phyloP scores from a whole-genome alignment of 35 echinoderm and acorn worm genomes.

The Chiridota heheva region DNA sequence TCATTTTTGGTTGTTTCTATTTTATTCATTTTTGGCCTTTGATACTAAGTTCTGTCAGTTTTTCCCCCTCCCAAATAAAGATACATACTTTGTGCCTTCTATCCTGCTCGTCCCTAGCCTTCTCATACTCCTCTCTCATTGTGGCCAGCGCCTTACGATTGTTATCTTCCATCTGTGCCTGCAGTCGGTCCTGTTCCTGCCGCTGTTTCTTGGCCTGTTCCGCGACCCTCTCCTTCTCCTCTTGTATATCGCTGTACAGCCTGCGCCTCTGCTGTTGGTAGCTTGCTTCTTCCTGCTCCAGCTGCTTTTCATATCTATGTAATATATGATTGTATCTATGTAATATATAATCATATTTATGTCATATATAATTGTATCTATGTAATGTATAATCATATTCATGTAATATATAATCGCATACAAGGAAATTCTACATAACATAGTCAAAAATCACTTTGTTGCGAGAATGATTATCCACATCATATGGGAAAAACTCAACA shows the following conservation, averaged over 20 bases:
- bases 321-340: too few relatives aligned
- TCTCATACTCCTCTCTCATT: slow-evolving; percentile 82
- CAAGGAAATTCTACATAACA: too few relatives aligned
- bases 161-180: slow-evolving; percentile 86
- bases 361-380: background rate
- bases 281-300: slow-evolving; percentile 92
- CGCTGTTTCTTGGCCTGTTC: slow-evolving; percentile 86
- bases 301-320: slow-evolving; percentile 92
- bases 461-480: too few relatives aligned
- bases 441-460: too few relatives aligned
- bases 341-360: background rate
- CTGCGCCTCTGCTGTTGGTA: slow-evolving; percentile 90
- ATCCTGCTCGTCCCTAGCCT: slow-evolving; percentile 91
- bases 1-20: too few relatives aligned
- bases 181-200: slow-evolving; percentile 82
- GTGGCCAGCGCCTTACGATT: slow-evolving; percentile 68
- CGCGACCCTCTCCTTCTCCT: slow-evolving; percentile 89
- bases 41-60: background rate
- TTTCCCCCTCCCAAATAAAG: background rate
- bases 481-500: too few relatives aligned
- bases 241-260: slow-evolving; percentile 86
- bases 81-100: slow-evolving; percentile 68
- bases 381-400: background rate
- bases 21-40: too few relatives aligned
- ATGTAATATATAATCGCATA: too few relatives aligned